phyloP scores from a whole-genome alignment of 2,888 invertebrate genomes.

The Tromatobia lineatoria region DNA sequence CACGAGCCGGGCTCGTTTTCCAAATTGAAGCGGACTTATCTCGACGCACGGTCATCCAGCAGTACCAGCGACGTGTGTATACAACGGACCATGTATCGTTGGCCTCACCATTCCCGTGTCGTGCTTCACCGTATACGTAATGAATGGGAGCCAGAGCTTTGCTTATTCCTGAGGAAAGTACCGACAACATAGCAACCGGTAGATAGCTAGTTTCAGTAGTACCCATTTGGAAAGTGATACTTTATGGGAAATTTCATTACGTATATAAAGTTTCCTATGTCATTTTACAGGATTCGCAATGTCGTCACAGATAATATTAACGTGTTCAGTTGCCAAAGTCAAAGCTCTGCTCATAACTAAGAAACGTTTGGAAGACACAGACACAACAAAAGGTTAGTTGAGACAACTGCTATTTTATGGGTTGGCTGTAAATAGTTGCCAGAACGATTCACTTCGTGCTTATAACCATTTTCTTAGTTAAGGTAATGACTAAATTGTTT shows the following conservation, averaged over 20 bases:
- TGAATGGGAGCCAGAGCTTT: slow-evolving; percentile 47
- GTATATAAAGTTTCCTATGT: slow-evolving; percentile 17
- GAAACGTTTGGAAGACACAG: too few species aligned
- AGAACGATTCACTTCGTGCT: too few species aligned
- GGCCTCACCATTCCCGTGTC: slow-evolving; percentile 55
- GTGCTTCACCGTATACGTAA: slow-evolving; percentile 49
- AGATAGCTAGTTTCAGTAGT: slow-evolving; percentile 6
- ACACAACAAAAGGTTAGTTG: too few species aligned
- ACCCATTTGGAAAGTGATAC: slow-evolving; percentile 7
- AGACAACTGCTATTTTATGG: too few species aligned
- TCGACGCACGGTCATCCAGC: slow-evolving; percentile 66
- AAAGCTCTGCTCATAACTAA: too few species aligned
- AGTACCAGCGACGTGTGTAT: slow-evolving; percentile 28
- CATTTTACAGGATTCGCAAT: neutral
- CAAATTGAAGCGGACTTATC: slow-evolving; percentile 78
- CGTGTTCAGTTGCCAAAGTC: too few species aligned
- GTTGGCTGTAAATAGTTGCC: too few species aligned
- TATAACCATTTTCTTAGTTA: too few species aligned
- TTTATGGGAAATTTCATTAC: slow-evolving; percentile 22
- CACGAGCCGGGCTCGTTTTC: slow-evolving; percentile 69
- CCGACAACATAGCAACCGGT: slow-evolving; percentile 19
- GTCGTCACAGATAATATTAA: neutral
- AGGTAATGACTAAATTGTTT: too few species aligned
- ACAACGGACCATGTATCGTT: slow-evolving; percentile 31
- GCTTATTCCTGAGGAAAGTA: slow-evolving; percentile 49